These are phyloP conservation scores for Phragmatobia fuliginosa DNA, from an alignment of 2,888 invertebrate species.

Conservation along the genomic window DNA sequence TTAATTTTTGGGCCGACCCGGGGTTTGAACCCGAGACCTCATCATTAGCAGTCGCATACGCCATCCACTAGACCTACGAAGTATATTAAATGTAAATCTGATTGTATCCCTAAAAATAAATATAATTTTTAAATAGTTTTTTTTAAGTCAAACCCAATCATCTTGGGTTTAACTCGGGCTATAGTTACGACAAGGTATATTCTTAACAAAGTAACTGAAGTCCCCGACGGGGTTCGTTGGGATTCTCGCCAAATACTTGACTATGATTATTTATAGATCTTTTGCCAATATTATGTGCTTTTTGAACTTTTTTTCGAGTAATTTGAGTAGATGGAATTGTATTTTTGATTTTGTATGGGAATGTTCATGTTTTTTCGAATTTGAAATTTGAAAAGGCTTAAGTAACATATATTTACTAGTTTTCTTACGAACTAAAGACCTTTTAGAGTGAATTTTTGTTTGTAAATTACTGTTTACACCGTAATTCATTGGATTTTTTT, in stretches of 20 bases:
- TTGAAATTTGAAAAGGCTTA: constrained; percentile 50
- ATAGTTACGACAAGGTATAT: constrained; percentile 57
- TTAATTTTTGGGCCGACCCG: too few species aligned
- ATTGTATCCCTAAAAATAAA: too few species aligned
- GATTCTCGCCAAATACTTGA: constrained; percentile 51
- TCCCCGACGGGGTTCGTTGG: constrained; percentile 63
- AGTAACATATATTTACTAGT: constrained; percentile 37
- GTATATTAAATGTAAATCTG: too few species aligned
- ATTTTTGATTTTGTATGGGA: too few species aligned
- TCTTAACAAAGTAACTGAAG: constrained; percentile 70
- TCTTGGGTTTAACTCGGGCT: constrained; percentile 57
- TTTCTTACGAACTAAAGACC: constrained; percentile 48
- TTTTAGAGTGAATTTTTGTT: constrained; percentile 43
- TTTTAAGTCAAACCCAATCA: constrained; percentile 49
- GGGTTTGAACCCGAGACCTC: too few species aligned
- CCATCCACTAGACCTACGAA: too few species aligned
- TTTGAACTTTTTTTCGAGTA: too few species aligned
- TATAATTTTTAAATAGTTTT: too few species aligned
- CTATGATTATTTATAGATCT: constrained; percentile 53
- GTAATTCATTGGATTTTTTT: constrained; percentile 44
- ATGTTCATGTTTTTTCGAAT: constrained; percentile 46
- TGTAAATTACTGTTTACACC: constrained; percentile 56
- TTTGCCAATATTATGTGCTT: constrained; percentile 39
- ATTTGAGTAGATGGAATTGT: too few species aligned
- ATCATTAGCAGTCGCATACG: too few species aligned